Conservation (phyloP, 2,113 vertebrate genomes). For the Eulemur macaco region DNA sequence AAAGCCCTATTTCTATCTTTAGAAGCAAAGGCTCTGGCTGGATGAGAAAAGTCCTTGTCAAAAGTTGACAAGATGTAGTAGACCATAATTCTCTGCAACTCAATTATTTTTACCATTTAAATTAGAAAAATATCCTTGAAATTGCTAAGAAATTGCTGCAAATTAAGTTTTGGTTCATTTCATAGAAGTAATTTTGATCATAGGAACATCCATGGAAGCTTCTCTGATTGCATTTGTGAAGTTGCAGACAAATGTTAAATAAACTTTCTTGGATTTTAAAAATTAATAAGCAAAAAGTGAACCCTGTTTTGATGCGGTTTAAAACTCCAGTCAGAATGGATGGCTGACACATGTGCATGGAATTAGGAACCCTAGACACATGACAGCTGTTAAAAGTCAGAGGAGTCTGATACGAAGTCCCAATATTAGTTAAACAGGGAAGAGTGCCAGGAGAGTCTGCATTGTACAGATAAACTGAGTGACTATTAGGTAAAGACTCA, state of each 20-base stretch:
- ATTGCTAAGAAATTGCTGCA: slow-evolving; percentile 3
- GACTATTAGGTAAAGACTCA: background rate
- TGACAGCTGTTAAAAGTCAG: background rate
- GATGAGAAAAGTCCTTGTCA: background rate
- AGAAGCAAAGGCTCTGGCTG: background rate
- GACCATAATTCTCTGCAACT: background rate
- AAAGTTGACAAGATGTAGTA: background rate
- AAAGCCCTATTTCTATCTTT: background rate
- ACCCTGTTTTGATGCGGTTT: background rate
- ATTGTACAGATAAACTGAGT: background rate
- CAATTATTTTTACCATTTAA: slow-evolving; percentile 24
- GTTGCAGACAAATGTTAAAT: background rate
- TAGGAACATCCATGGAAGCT: background rate
- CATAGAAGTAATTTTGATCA: background rate
- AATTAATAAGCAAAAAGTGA: background rate
- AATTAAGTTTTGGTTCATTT: slow-evolving; percentile 35
- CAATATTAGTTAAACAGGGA: background rate
- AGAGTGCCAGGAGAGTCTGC: background rate
- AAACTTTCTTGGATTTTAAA: background rate
- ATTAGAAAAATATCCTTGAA: slow-evolving; percentile 43
- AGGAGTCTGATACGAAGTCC: background rate
- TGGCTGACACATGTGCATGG: background rate
- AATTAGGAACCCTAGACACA: background rate
- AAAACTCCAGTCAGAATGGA: background rate
- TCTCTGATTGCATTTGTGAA: background rate